Percentiles rank a stretch among this genome's conserved stretches.
Conservation (phyloP, 1,140 invertebrate genomes). For the Tetramorium simillimum region DNA sequence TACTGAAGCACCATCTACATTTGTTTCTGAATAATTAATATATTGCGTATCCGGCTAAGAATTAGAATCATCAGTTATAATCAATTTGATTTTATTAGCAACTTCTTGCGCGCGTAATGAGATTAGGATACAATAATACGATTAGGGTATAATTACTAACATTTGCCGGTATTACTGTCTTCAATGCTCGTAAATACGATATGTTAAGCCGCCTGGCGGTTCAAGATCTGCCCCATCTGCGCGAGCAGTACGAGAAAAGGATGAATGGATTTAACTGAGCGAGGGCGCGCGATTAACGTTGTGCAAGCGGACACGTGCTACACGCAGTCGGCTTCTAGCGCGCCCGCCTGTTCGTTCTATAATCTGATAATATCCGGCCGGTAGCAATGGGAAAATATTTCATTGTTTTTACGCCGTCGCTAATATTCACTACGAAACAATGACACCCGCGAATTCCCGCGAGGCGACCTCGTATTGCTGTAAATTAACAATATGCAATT, state of each 20-base stretch:
- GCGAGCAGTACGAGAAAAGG: conserved; percentile 25
- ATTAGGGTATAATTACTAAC: neutral
- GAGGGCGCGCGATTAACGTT: conserved; percentile 63
- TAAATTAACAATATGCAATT: conserved; percentile 65
- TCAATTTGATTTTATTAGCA: neutral
- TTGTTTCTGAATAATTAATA: neutral
- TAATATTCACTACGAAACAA: conserved; percentile 62
- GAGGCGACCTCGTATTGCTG: conserved; percentile 55
- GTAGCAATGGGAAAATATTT: conserved; percentile 60
- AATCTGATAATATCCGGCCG: conserved; percentile 71
- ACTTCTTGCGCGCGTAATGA: neutral
- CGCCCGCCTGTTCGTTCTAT: conserved; percentile 45
- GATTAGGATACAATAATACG: too few relatives aligned
- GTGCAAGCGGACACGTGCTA: conserved; percentile 56
- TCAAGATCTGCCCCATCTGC: conserved; percentile 48
- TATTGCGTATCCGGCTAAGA: neutral
- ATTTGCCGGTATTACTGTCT: neutral
- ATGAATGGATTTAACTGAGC: conserved; percentile 36
- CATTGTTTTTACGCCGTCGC: conserved; percentile 57
- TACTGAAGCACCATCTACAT: too few relatives aligned
- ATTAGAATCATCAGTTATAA: neutral
- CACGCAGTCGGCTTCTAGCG: conserved; percentile 40
- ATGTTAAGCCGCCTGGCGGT: neutral
- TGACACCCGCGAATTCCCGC: conserved; percentile 56
- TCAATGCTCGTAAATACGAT: neutral